Evolutionary conservation across 1,140 invertebrate species (phyloP).

Genomic region (Drosophila watanabei): DNA sequence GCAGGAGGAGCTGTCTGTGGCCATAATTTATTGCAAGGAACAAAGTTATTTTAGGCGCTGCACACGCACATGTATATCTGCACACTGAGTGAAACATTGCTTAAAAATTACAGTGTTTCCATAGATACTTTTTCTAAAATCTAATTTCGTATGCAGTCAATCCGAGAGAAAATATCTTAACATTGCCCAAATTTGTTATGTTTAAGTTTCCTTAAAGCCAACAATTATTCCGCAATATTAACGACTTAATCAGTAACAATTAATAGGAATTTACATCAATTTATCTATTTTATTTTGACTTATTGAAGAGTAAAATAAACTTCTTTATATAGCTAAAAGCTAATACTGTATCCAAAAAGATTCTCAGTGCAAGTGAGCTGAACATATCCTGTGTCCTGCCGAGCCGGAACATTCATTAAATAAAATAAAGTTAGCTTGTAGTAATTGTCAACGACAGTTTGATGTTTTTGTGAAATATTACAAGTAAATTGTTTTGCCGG

Average conservation of each 20-base stretch:
- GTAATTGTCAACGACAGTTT: conserved; percentile 84
- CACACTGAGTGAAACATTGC: conserved; percentile 10
- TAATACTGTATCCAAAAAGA: not conserved
- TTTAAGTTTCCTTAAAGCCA: not conserved
- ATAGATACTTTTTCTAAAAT: not conserved
- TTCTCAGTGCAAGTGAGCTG: conserved; percentile 14
- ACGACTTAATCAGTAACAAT: not conserved
- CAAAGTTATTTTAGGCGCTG: conserved; percentile 75
- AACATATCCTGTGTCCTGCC: conserved; percentile 43
- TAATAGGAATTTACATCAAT: not conserved
- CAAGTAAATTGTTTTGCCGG: conserved; percentile 72
- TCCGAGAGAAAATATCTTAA: not conserved
- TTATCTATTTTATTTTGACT: not conserved
- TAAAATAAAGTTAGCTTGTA: conserved; percentile 76
- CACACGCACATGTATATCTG: conserved; percentile 29
- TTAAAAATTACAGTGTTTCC: not conserved
- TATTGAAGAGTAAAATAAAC: too few species aligned
- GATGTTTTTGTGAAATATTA: conserved; percentile 81
- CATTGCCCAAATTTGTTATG: not conserved
- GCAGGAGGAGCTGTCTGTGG: conserved; percentile 59
- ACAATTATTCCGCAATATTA: not conserved
- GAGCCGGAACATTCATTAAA: conserved; percentile 75
- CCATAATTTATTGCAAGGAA: conserved; percentile 72
- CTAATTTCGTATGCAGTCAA: not conserved
- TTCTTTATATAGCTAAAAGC: too few species aligned